Percentiles rank a stretch among this genome's conserved stretches.
These are phyloP conservation scores for Nephila pilipes DNA, from an alignment of 1,140 invertebrate genomes.

Conservation along the genomic window DNA sequence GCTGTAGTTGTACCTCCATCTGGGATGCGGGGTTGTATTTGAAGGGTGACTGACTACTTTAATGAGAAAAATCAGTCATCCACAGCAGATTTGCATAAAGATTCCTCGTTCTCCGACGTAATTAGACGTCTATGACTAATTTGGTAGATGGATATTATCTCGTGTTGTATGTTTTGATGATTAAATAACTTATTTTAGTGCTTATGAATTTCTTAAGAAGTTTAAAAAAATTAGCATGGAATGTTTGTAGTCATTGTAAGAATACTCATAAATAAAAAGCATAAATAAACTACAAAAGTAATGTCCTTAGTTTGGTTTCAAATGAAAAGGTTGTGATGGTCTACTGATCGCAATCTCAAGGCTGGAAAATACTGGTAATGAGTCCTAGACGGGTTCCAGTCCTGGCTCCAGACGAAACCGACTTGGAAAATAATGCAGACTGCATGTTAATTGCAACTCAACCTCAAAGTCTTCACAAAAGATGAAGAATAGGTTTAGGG, in stretches of 20 bases:
- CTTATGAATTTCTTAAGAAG: background rate
- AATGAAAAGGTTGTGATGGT: no score
- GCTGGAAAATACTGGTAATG: background rate
- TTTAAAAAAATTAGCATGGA: background rate
- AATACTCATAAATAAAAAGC: background rate
- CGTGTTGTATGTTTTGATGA: no score
- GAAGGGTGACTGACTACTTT: conserved; percentile 16
- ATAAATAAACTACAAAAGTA: background rate
- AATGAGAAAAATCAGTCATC: conserved; percentile 34
- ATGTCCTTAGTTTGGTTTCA: background rate
- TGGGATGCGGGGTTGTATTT: background rate
- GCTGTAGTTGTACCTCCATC: background rate
- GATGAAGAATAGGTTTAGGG: no score
- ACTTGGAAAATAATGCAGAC: no score
- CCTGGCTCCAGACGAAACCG: no score
- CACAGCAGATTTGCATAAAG: conserved; percentile 2
- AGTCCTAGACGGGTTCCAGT: no score
- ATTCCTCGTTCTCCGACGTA: background rate
- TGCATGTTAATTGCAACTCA: no score
- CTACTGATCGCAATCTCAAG: no score
- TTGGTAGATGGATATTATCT: background rate
- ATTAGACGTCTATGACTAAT: background rate
- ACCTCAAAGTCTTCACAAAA: no score
- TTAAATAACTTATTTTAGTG: background rate
- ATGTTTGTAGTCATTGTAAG: background rate